Evolutionary conservation across 2,113 vertebrate species (phyloP), one percentile per base, ranked within the genome.

Genomic region (Cyprinodon tularosa): DNA sequence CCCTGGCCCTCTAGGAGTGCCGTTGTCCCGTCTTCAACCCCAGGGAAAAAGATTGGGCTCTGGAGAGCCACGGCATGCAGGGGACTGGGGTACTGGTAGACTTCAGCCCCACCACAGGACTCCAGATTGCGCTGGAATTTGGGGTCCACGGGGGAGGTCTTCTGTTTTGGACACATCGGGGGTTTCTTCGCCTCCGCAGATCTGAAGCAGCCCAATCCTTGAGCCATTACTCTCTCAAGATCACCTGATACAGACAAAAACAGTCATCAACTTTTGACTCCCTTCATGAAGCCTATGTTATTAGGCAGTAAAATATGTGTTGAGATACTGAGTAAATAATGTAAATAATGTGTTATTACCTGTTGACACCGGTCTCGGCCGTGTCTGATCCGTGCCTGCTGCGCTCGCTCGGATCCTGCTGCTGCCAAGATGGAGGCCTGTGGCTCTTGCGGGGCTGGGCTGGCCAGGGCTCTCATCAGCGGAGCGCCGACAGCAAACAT

Each of bases 31-130:
- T 83, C 68, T 63, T 93, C 87, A 6, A 71, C 86, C 40, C 90
- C 82, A n/a, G 91, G 77, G 39, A 92, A 93, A 47, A 98, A 98
- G 62, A 99, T 95, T 0, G 97, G 97, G 82, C 96, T 99, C 85
- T 99, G 97, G 47, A 99, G 90, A 81, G 97, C 97, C 65, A 99
- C 97, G 0, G 97, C 97, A 5, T 99, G 98, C 72, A 99, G 92
- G 0, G 98, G 97, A 72, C 98, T 99, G 36, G 98, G 97, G 88
- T 98, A 98, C 0, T 90, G 93, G 80, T 98, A 98, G 57, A 97
- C 91, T 72, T 99, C 98, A 8, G 89, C 87, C 62, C 97, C 96
- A 0, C 84, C 94, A 82, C 88, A 94, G 40, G 95, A 96, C 68
- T 97, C 89, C 66, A 99, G 90, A 77, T 97, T 96, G 0, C 90